Evolutionary conservation across 2,797 vertebrate species (phyloP), one percentile per base, ranked within the genome.

Genomic region (Chrosomus eos): DNA sequence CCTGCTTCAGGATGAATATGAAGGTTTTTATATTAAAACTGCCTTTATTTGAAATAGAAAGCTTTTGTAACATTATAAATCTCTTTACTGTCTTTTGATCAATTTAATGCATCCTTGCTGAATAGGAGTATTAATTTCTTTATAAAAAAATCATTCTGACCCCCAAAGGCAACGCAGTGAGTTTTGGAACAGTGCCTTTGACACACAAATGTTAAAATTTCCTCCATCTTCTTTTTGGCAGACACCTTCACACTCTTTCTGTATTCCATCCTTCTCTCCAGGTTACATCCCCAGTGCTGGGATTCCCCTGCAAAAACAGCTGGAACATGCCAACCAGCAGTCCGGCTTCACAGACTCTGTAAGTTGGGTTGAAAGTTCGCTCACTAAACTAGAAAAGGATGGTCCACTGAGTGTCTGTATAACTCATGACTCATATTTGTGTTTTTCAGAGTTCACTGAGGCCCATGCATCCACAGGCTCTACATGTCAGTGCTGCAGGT

Each of bases 301-400:
- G 3, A 96, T 98, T 4, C 96, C 97, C 10, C 95, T 98, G 18
- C 97, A 98, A 92, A 98, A 98, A 89, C 97, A 98, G 89, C 93
- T 98, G 91, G 97, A 98, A 87, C 97, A 98, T 2, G 97, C 97
- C 28, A 98, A 97, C 91, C 97, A 97, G 84, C 97, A 97, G 91
- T 97, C 97, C 0, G 96, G 97, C 67, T 98, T 98, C 66, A 97
- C 96, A 1, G 97, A 98, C 43, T 95, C 97, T 2, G 97, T 98
- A 91, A 96, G 97, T 93, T 11, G 21, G 10, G 51, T 18, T 21
- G 7, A 28, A 86, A 70, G 58, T 36, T 31, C 13, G 38, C 14
- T 36, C n/a, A 2, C 2, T 26, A 26, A 33, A 10, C 21, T 51
- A 48, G 8, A 75, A 18, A 64, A 31, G 48, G 18, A 38, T 43